Evolutionary conservation across 2,888 invertebrate species (phyloP), one percentile per base, ranked within the genome.

Genomic region (Meliscaeva auricollis): DNA sequence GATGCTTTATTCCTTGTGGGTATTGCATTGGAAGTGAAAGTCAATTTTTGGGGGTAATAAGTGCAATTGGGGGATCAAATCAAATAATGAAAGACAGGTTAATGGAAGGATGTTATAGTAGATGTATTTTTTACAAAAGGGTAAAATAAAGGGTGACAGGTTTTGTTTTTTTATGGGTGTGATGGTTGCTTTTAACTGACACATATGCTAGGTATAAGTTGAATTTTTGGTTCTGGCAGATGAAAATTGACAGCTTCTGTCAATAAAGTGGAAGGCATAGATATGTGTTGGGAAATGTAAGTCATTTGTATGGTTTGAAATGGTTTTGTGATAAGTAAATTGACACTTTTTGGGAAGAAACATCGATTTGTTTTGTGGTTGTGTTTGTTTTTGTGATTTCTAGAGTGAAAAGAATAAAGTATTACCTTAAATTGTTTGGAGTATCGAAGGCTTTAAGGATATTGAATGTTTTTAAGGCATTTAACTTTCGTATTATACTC

Each of bases 11-110:
- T 26, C 26, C 26, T 26, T 26, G 3, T 4, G n/a, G n/a, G n/a
- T 26, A 2, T 26, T 26, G 26, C 26, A 46, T 46, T n/a, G 30
- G 20, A 50, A 60, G 38, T 32, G 32, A 35, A 69, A 38, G 52
- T 66, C 50, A 41, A 26, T 46, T 44, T 46, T 64, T 0, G 0
- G 6, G 15, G 54, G n/a, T 26, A 26, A 58, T 22, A 26, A 60
- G 15, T 60, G 26, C 60, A 26, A 60, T 60, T 22, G 41, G 26
- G 22, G 22, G n/a, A n/a, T n/a, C n/a, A n/a, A n/a, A 60, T 60
- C 3, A 60, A 41, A 30, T 3, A 30, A 60, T 26, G 3, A 22
- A n/a, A n/a, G 9, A 38, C 58, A 58, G 58, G 58, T 58, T 60
- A 60, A 60, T 26, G 60, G 60, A 60, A 17, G 15, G 41, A 26